These are phyloP conservation scores for Rynchops niger DNA, from an alignment of 2,113 vertebrate species.

Conservation along the genomic window DNA sequence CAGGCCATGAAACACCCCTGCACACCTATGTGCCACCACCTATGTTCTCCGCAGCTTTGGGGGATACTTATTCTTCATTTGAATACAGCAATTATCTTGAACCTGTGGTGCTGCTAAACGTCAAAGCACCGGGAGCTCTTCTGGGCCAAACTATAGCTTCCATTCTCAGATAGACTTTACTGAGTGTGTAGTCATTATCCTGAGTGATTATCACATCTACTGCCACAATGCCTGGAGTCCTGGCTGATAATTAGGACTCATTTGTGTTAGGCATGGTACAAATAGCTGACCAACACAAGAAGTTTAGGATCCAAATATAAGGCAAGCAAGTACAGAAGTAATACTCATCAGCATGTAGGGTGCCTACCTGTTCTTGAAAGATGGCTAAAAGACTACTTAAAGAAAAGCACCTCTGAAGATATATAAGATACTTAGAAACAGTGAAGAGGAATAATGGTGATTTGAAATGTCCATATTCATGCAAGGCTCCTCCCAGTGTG, in stretches of 20 bases:
- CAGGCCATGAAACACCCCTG: not conserved
- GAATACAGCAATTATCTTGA: not conserved
- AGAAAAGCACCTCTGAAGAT: not conserved
- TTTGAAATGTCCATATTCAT: not conserved
- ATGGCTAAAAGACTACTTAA: not conserved
- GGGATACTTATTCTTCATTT: not conserved
- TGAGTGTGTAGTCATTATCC: not conserved
- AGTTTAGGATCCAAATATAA: not conserved
- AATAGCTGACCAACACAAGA: not conserved
- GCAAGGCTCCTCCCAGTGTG: not conserved
- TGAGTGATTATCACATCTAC: not conserved
- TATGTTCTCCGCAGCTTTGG: not conserved
- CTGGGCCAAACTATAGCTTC: not conserved
- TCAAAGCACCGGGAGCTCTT: not conserved
- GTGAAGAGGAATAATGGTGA: not conserved
- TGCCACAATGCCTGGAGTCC: not conserved
- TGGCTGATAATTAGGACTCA: not conserved
- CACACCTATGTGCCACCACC: not conserved
- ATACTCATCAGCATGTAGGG: not conserved
- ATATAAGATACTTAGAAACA: not conserved
- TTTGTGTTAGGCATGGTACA: not conserved
- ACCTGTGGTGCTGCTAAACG: not conserved
- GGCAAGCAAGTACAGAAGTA: not conserved
- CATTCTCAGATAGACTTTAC: not conserved
- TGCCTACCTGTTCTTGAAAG: not conserved